Percentiles rank a stretch among this genome's conserved stretches.
Conservation (phyloP, 2,888 invertebrate species). For the Aporophyla lueneburgensis region DNA sequence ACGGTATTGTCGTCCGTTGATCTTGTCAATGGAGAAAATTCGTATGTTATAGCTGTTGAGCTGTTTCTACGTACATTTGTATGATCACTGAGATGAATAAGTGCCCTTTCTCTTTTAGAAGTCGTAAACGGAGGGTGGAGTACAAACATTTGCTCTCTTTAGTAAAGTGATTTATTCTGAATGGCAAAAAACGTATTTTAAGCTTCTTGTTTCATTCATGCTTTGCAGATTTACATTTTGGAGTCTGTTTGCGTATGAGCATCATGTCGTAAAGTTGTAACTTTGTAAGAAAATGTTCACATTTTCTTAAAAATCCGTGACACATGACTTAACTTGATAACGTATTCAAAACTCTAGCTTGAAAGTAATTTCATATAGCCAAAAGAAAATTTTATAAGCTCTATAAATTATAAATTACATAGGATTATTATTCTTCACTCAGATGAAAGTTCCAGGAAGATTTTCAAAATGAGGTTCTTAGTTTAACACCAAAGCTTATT, state of each 20-base stretch:
- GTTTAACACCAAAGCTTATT: slow-evolving; percentile 13
- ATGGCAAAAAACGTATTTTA: slow-evolving; percentile 51
- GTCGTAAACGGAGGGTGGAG: slow-evolving; percentile 51
- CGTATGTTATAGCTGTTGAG: slow-evolving; percentile 9
- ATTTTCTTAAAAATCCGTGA: slow-evolving; percentile 38
- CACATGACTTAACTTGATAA: slow-evolving; percentile 25
- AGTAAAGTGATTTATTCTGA: slow-evolving; percentile 60
- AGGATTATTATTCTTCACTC: background rate
- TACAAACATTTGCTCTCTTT: slow-evolving; percentile 52
- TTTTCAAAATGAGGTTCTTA: slow-evolving; percentile 13
- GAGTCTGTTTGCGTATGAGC: slow-evolving; percentile 42
- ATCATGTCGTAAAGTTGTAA: slow-evolving; percentile 30
- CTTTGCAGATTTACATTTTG: slow-evolving; percentile 51
- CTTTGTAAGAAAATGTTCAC: slow-evolving; percentile 12
- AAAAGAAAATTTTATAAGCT: slow-evolving; percentile 6
- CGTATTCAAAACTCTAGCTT: slow-evolving; percentile 17
- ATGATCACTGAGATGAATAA: slow-evolving; percentile 48
- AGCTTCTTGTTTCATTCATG: slow-evolving; percentile 54
- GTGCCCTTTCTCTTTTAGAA: slow-evolving; percentile 45
- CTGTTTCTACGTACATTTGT: slow-evolving; percentile 16
- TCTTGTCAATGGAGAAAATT: slow-evolving; percentile 34
- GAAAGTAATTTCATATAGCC: slow-evolving; percentile 4
- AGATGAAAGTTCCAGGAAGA: slow-evolving; percentile 17
- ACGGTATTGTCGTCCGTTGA: slow-evolving; percentile 30
- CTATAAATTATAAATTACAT: slow-evolving; percentile 29